These are phyloP conservation scores for Hydropsyche betteni DNA, from an alignment of 2,888 invertebrate species.

Conservation along the genomic window DNA sequence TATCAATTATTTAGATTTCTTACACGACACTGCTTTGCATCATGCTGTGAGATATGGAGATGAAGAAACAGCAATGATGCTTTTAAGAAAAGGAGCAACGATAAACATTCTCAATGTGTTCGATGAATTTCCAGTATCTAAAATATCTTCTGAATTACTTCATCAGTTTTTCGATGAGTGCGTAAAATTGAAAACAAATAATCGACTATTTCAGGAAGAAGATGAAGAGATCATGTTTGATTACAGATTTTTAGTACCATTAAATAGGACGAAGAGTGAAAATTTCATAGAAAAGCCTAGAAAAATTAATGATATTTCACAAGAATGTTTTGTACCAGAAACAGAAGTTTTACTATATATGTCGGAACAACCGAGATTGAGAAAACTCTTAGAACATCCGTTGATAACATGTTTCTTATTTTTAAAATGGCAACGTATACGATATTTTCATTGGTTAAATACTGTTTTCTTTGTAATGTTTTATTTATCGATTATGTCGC, in stretches of 20 bases:
- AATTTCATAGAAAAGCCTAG: conserved; percentile 62
- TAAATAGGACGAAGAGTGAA: conserved; percentile 62
- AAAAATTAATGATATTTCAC: conserved; percentile 59
- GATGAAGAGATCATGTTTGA: conserved; percentile 78
- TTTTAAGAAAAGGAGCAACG: conserved; percentile 77
- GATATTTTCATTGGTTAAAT: conserved; percentile 77
- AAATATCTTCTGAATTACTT: conserved; percentile 75
- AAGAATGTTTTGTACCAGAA: conserved; percentile 66
- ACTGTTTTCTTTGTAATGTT: conserved; percentile 76
- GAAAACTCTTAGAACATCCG: conserved; percentile 79
- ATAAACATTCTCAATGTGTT: conserved; percentile 74
- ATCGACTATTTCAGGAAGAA: conserved; percentile 71
- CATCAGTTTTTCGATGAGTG: conserved; percentile 70
- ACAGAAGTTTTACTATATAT: conserved; percentile 79
- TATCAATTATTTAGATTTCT: conserved; percentile 70
- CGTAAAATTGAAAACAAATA: conserved; percentile 63
- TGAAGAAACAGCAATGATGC: conserved; percentile 68
- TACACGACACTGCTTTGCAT: conserved; percentile 77
- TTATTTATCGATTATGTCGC: conserved; percentile 72
- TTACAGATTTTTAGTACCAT: conserved; percentile 75
- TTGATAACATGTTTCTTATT: conserved; percentile 81
- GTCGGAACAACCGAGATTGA: conserved; percentile 73
- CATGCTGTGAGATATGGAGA: conserved; percentile 78
- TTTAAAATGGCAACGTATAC: conserved; percentile 82
- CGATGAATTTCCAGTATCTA: conserved; percentile 74